phyloP scores from a whole-genome alignment of 2,797 vertebrate species.

The Galagoides demidoff region DNA sequence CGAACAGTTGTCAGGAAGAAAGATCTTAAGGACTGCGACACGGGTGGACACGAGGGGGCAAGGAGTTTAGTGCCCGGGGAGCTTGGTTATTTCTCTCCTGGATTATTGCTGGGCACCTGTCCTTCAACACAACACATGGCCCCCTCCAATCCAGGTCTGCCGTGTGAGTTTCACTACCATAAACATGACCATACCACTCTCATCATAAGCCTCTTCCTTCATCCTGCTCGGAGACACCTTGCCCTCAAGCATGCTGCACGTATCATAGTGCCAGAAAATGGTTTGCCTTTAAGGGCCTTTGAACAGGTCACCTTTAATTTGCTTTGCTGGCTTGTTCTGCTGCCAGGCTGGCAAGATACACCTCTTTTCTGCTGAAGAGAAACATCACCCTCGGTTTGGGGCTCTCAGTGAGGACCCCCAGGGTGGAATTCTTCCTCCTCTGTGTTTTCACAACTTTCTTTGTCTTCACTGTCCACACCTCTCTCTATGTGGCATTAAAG shows the following conservation, averaged over 20 bases:
- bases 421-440: background rate
- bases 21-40: background rate
- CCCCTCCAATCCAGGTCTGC: background rate
- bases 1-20: background rate
- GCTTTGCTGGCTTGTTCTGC: background rate
- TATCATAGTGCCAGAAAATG: background rate
- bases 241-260: background rate
- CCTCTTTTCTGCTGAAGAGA: background rate
- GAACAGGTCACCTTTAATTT: background rate
- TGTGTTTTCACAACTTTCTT: background rate
- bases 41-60: background rate
- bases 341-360: background rate
- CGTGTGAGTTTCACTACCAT: background rate
- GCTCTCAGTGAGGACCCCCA: background rate
- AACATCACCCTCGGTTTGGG: background rate
- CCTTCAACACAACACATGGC: background rate
- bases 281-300: background rate
- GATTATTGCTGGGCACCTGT: background rate
- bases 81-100: background rate
- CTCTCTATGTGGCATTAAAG: background rate
- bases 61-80: background rate
- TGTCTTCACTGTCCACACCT: background rate
- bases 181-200: background rate
- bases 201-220: background rate
- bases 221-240: background rate